phyloP scores from a whole-genome alignment of 2,888 invertebrate genomes.

The Chalcis sispes region DNA sequence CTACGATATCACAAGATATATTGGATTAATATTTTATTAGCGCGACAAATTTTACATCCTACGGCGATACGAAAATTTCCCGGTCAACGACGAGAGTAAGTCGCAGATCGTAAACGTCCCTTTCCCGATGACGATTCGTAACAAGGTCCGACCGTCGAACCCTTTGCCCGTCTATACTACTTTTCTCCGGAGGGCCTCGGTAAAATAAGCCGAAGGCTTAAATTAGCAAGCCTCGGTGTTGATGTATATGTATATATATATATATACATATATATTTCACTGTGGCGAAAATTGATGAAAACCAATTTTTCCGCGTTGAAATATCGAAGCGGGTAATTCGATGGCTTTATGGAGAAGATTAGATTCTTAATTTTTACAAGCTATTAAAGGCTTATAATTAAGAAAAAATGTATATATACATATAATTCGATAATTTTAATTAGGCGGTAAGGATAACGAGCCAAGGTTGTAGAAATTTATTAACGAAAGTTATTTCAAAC shows the following conservation, averaged over 20 bases:
- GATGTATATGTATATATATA: no score
- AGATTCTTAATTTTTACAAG: not conserved
- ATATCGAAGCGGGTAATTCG: slow-evolving; percentile 8
- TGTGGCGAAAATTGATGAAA: slow-evolving; percentile 15
- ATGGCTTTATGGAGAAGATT: not conserved
- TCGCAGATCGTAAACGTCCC: not conserved
- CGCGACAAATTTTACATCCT: not conserved
- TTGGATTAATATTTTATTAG: slow-evolving; percentile 57
- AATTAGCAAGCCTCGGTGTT: slow-evolving; percentile 34
- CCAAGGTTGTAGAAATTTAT: no score
- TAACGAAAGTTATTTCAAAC: no score
- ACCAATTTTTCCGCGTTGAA: slow-evolving; percentile 20
- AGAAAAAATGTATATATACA: no score
- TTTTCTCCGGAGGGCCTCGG: slow-evolving; percentile 18
- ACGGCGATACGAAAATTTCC: not conserved
- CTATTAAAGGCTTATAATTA: not conserved
- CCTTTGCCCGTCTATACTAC: slow-evolving; percentile 18
- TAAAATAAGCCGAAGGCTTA: slow-evolving; percentile 9
- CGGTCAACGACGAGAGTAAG: no score
- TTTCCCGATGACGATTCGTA: slow-evolving; percentile 13
- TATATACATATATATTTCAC: no score
- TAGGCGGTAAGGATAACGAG: no score
- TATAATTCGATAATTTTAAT: not conserved
- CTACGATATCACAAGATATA: slow-evolving; percentile 60
- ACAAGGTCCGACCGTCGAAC: slow-evolving; percentile 31